Percentiles rank a stretch among this genome's conserved stretches.
phyloP scores from a whole-genome alignment of 2,113 vertebrate species.

The Columba janthina region DNA sequence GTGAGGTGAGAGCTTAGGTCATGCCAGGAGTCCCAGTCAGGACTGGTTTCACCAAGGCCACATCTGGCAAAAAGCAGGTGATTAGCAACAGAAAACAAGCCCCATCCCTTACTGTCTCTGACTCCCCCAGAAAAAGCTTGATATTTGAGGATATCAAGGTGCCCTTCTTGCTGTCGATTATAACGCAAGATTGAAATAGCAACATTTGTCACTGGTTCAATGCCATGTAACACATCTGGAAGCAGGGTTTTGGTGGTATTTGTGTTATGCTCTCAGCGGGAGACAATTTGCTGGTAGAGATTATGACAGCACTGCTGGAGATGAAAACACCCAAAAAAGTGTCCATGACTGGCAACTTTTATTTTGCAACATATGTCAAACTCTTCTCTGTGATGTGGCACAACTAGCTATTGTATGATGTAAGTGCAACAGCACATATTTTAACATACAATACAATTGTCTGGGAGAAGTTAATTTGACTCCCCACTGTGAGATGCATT shows the following conservation, averaged over 20 bases:
- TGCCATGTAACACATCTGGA: slow-evolving; percentile 61
- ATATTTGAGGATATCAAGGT: not conserved
- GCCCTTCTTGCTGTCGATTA: not conserved
- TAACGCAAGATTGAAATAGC: not conserved
- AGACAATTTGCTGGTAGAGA: slow-evolving; percentile 30
- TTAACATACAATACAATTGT: slow-evolving; percentile 48
- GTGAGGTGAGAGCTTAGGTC: not conserved
- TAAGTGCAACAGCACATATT: slow-evolving; percentile 28
- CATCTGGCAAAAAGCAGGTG: not conserved
- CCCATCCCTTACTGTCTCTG: too few species aligned
- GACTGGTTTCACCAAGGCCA: not conserved
- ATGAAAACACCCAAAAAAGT: slow-evolving; percentile 45
- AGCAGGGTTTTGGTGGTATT: slow-evolving; percentile 42
- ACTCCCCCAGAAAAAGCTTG: not conserved
- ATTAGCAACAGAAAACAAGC: not conserved
- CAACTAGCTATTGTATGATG: slow-evolving; percentile 10
- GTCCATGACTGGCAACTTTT: slow-evolving; percentile 61
- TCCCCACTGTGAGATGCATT: not conserved
- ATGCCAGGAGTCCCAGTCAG: not conserved
- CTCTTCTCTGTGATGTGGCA: slow-evolving; percentile 52
- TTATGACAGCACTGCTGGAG: slow-evolving; percentile 52
- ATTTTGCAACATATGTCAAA: slow-evolving; percentile 51
- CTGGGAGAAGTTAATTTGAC: slow-evolving; percentile 4
- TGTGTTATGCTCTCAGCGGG: slow-evolving; percentile 26
- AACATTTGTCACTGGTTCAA: not conserved